Base-by-base conservation (phyloP, 2,113 vertebrate species). In the Archilochus colubris region DNA sequence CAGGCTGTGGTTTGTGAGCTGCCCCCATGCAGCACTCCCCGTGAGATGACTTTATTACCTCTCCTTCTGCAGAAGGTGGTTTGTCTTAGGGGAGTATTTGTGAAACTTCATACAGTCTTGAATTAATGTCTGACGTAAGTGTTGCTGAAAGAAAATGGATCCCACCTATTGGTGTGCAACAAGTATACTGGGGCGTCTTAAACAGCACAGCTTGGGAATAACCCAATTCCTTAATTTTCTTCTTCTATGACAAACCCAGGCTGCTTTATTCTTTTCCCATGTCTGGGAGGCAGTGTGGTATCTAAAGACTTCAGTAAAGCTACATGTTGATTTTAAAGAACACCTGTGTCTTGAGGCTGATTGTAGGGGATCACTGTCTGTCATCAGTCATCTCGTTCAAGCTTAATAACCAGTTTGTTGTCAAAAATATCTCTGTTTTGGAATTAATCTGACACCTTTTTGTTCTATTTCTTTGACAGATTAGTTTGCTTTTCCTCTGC, bases 111-210 rank as follows among this genome's bases (percentile, higher is more conserved):
- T 67, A 50, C 7, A 6, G 14, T 68, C 73, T 67, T 78, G 72
- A 88, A 17, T 83, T 94, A 86, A 74, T 64, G 31, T 68, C 91
- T 78, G 43, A 75, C 54, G 43, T 63, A 82, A 72, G 61, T 3
- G 3, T 11, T 88, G 76, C 73, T 86, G 79, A 81, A 93, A 84
- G 80, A 68, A 88, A 86, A 50, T 62, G 61, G 80, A 82, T 93
- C 90, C 73, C 46, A 61, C 50, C 69, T 82, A 81, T 80, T 88
- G 40, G 40, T 13, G 76, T 86, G 88, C 27, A 76, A 80, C 80
- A 84, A 85, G 64, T 93, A 88, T 89, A 91, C 88, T 70, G 63
- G 61, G 27, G 16, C 68, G 90, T 72, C 91, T 82, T 91, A 72
- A 90, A 78, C 23, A 36, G 59, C 68, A 16, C 0, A 0, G 10